Evolutionary conservation across 2,888 invertebrate genomes (phyloP).

Genomic region (Thumatha senex): DNA sequence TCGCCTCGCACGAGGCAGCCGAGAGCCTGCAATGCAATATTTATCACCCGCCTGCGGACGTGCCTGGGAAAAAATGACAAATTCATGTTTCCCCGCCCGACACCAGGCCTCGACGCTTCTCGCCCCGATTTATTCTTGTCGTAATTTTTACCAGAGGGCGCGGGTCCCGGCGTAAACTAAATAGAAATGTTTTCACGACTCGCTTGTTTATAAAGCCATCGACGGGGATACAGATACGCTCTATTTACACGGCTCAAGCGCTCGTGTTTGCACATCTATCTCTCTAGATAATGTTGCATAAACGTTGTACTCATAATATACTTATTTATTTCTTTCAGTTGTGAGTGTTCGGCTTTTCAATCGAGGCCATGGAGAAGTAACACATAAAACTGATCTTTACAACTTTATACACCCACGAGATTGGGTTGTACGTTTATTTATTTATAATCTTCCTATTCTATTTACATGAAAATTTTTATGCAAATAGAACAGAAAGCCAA

Average conservation of each 20-base stretch:
- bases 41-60: constrained; percentile 79
- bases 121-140: constrained; percentile 73
- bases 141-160: constrained; percentile 79
- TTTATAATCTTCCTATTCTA: constrained; percentile 59
- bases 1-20: constrained; percentile 54
- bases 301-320: constrained; percentile 56
- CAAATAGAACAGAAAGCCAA: too few species aligned
- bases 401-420: constrained; percentile 47
- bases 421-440: constrained; percentile 53
- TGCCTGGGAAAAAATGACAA: constrained; percentile 82
- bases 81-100: constrained; percentile 71
- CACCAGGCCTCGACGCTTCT: constrained; percentile 45
- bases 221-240: constrained; percentile 76
- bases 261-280: constrained; percentile 71
- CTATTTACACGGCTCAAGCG: constrained; percentile 66
- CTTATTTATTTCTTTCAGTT: constrained; percentile 59
- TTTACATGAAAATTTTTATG: constrained; percentile 74
- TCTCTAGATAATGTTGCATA: constrained; percentile 76
- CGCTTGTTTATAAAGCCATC: constrained; percentile 80
- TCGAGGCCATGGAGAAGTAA: constrained; percentile 43
- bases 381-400: constrained; percentile 38
- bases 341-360: constrained; percentile 56
- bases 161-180: constrained; percentile 69
- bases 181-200: constrained; percentile 78
- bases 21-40: constrained; percentile 78